These are phyloP conservation scores for Platysternon megacephalum DNA, from an alignment of 2,113 vertebrate species.

Conservation along the genomic window DNA sequence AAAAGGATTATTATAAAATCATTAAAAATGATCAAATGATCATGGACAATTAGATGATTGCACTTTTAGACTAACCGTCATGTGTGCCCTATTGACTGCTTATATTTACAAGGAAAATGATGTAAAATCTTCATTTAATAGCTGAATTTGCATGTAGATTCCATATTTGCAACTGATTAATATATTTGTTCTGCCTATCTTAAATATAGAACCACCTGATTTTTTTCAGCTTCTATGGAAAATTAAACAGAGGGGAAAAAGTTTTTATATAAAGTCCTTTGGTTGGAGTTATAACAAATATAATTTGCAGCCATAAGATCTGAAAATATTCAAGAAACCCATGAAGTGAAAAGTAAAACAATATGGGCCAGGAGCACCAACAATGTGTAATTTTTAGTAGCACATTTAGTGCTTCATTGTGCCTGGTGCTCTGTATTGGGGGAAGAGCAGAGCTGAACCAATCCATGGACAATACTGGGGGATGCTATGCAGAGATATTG, in stretches of 20 bases:
- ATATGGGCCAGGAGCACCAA: neutral
- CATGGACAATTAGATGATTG: neutral
- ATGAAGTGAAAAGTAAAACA: neutral
- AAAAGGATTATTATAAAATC: neutral
- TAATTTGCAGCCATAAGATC: neutral
- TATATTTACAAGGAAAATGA: neutral
- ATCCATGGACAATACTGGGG: neutral
- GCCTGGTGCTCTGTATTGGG: too few relatives aligned
- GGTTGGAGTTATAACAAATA: neutral
- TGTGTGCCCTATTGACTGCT: neutral
- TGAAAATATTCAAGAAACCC: neutral
- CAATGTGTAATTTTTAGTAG: neutral
- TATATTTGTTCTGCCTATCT: neutral
- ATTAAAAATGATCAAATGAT: neutral
- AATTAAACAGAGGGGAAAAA: neutral
- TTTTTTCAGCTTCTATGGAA: neutral
- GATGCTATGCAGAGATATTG: neutral
- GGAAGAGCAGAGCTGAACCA: neutral
- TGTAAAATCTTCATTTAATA: neutral
- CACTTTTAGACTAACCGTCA: neutral
- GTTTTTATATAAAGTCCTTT: neutral
- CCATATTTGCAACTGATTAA: neutral
- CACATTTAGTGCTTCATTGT: neutral
- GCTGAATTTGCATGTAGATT: neutral
- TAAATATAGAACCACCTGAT: neutral